phyloP scores from a whole-genome alignment of 1,140 invertebrate genomes.

The Lanistes nyassanus region DNA sequence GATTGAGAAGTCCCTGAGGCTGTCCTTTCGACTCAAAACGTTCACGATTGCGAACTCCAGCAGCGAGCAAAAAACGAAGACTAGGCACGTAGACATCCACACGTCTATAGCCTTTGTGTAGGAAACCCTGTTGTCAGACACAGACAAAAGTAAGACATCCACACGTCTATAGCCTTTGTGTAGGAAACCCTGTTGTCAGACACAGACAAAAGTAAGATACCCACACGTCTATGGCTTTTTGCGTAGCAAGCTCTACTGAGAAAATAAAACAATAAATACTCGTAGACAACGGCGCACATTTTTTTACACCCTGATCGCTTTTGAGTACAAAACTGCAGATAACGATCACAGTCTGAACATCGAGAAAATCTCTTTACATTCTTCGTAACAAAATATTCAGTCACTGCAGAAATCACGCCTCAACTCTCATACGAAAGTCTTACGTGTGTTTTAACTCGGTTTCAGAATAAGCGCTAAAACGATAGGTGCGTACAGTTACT shows the following conservation, averaged over 20 bases:
- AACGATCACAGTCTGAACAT: neutral
- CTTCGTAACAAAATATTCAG: too few species aligned
- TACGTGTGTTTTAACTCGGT: too few species aligned
- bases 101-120: constrained; percentile 65
- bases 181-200: constrained; percentile 58
- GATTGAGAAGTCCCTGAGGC: constrained; percentile 49
- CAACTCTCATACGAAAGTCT: too few species aligned
- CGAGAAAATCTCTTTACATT: too few species aligned
- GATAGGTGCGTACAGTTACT: too few species aligned
- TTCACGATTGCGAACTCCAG: constrained; percentile 64
- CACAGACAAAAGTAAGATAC: constrained; percentile 41
- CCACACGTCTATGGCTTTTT: constrained; percentile 65
- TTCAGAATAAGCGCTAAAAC: too few species aligned
- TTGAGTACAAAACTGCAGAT: too few species aligned
- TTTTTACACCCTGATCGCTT: too few species aligned
- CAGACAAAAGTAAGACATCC: constrained; percentile 52
- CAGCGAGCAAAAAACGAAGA: constrained; percentile 61
- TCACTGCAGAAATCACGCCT: too few species aligned
- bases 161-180: constrained; percentile 64
- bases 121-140: constrained; percentile 51
- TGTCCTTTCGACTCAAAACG: constrained; percentile 54
- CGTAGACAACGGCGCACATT: too few species aligned
- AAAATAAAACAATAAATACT: too few species aligned
- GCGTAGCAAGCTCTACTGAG: constrained; percentile 58
- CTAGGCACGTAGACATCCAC: constrained; percentile 62